A percentile compares a stretch with the other conserved stretches of the same genome.
phyloP scores from a whole-genome alignment of 2,797 vertebrate genomes.

The Craterocephalus amniculus region DNA sequence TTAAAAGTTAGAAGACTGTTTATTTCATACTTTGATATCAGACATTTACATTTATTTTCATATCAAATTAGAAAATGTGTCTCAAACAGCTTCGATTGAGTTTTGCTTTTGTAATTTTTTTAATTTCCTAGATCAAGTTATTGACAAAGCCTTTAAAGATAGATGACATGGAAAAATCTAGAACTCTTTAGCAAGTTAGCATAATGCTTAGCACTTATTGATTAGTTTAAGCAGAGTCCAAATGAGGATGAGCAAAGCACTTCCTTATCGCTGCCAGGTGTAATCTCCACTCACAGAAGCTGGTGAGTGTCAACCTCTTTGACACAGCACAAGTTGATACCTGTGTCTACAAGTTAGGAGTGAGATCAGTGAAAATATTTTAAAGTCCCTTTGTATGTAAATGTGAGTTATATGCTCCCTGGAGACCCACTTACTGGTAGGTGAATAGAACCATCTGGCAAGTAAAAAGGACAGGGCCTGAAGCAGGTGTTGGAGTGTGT shows the following conservation, averaged over 20 bases:
- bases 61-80: background rate
- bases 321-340: slow-evolving; percentile 5
- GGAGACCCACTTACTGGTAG: slow-evolving; percentile 1
- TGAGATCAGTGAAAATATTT: background rate
- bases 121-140: background rate
- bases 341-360: background rate
- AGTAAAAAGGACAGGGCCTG: background rate
- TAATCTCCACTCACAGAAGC: background rate
- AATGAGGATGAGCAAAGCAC: background rate
- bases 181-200: too few relatives aligned
- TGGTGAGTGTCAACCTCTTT: slow-evolving; percentile 1
- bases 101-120: background rate
- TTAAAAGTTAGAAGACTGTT: too few relatives aligned
- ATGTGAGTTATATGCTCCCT: slow-evolving; percentile 11
- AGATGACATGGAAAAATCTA: too few relatives aligned
- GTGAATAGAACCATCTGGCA: background rate
- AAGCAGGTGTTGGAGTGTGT: slow-evolving; percentile 5
- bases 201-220: background rate
- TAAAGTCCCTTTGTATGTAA: background rate
- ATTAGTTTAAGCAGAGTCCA: background rate
- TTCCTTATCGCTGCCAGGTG: background rate
- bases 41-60: background rate
- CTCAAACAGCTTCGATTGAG: background rate
- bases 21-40: background rate
- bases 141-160: too few relatives aligned